Base-by-base conservation (phyloP, 1,140 invertebrate genomes). In the Ephestia elutella region DNA sequence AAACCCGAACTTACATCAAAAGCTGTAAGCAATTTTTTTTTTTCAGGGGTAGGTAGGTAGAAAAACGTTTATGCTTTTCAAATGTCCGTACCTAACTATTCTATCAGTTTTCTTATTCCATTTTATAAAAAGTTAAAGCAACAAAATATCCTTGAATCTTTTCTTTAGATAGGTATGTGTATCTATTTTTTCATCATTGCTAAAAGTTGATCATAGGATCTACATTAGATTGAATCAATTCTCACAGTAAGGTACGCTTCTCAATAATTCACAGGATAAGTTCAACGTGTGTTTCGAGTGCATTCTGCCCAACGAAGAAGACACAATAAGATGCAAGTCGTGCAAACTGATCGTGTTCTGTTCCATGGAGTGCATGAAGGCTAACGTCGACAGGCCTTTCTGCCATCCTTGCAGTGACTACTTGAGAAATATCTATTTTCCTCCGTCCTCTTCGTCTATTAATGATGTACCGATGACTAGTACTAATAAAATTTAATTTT, bases 211-310 rank as follows among this genome's bases (percentile, higher is more conserved):
- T n/a, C n/a, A n/a, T n/a, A n/a, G n/a, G n/a, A n/a, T n/a, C n/a
- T n/a, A n/a, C n/a, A n/a, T n/a, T n/a, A n/a, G n/a, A n/a, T n/a
- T n/a, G n/a, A n/a, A n/a, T n/a, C n/a, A n/a, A n/a, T n/a, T n/a
- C n/a, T n/a, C n/a, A n/a, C n/a, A n/a, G n/a, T n/a, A n/a, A n/a
- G n/a, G n/a, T n/a, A n/a, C n/a, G n/a, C n/a, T 44, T n/a, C 2
- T 25, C n/a, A 17, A 48, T 32, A 32, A 58, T 51, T 82, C 75
- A 65, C 60, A 86, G 82, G 57, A 50, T 0, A 81, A 77, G 53
- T 85, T 82, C 58, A 65, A 82, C 15, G 68, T 87, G 2, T 87
- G 84, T 56, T 85, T 85, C 63, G 84, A 87, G 66, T 87, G 84
- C 57, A 66, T 68, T 2, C 56, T 78, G 17, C 80, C 82, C 5